Percentiles rank a stretch among this genome's conserved stretches.
Evolutionary conservation across 30 jellyfish, hydroid and myxozoan species (phyloP).

Genomic region (Pelagia noctiluca): DNA sequence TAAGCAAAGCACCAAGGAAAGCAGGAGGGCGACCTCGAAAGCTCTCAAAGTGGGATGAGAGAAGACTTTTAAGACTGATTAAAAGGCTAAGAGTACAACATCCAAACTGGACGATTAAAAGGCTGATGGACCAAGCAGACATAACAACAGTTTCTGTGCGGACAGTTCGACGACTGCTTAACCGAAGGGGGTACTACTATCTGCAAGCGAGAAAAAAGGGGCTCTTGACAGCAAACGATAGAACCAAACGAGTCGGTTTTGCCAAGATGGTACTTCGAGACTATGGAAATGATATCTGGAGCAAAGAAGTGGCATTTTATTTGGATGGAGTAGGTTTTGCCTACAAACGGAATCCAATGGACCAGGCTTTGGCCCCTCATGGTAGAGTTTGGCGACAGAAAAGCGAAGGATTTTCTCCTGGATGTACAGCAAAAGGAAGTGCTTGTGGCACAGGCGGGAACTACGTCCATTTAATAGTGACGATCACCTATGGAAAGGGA

Average conservation of each 20-base stretch:
- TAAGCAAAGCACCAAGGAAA: not conserved
- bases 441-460: constrained; percentile 35
- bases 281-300: constrained; percentile 10
- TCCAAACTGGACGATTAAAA: not conserved
- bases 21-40: not conserved
- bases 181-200: not conserved
- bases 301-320: constrained; percentile 40
- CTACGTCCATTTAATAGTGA: constrained; percentile 28
- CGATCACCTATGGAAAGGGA: constrained; percentile 29
- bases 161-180: not conserved
- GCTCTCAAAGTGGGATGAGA: not conserved
- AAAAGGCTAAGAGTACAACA: not conserved
- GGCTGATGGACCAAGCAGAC: not conserved
- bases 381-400: constrained; percentile 61
- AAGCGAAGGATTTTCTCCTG: constrained; percentile 28
- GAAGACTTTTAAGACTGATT: not conserved
- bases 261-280: constrained; percentile 29
- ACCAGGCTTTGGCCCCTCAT: constrained; percentile 60
- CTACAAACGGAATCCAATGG: constrained; percentile 57
- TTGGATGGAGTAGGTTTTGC: constrained; percentile 70
- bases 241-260: not conserved
- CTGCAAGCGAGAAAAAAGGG: constrained; percentile 39
- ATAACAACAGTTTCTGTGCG: not conserved
- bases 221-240: constrained; percentile 13
- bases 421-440: constrained; percentile 50